Base-by-base conservation (phyloP, 2,888 invertebrate species). In the Calameuta idolon region DNA sequence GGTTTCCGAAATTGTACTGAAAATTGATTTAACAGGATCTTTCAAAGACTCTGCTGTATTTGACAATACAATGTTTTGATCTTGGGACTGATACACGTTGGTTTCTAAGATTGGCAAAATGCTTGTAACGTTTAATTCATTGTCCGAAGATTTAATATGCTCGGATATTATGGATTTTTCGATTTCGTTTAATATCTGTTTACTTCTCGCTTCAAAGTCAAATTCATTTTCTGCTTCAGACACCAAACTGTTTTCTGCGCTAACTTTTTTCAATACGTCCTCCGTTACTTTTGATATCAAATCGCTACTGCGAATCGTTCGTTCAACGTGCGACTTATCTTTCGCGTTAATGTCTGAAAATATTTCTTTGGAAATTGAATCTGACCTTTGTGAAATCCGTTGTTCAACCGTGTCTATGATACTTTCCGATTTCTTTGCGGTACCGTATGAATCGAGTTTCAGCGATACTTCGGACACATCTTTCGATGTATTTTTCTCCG, bases 91-190 rank as follows among this genome's bases (percentile, higher is more conserved):
- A 12, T 82, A 82, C 83, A 85, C 84, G 68, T 83, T 85, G 33
- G 81, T 83, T 69, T 87, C 86, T 11, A 87, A 83, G 31, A 80
- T 68, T 69, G 55, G 23, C 55, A 23, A 55, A 55, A 23, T 23
- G 55, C 55, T 78, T 40, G 76, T 74, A 35, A 73, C 68, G 34
- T 79, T 82, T 9, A 79, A 75, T 75, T 82, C 82, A n/a, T 69
- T 82, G 4, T 80, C 79, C 0, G 80, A 77, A 30, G 81, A 80
- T 78, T 87, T 88, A 37, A 85, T 81, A 35, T 86, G 87, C 40
- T 89, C 89, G 1, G 87, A 88, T 71, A 89, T 86, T 74, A 90
- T 88, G 0, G 91, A 90, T 78, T 89, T 90, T 75, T 90, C 90
- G 31, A 89, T 87, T 77, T 88, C 87, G 76, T 88, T 89, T 4